Base-by-base conservation (phyloP, 1,140 invertebrate genomes). In the Ceratoteleas bidentatus region DNA sequence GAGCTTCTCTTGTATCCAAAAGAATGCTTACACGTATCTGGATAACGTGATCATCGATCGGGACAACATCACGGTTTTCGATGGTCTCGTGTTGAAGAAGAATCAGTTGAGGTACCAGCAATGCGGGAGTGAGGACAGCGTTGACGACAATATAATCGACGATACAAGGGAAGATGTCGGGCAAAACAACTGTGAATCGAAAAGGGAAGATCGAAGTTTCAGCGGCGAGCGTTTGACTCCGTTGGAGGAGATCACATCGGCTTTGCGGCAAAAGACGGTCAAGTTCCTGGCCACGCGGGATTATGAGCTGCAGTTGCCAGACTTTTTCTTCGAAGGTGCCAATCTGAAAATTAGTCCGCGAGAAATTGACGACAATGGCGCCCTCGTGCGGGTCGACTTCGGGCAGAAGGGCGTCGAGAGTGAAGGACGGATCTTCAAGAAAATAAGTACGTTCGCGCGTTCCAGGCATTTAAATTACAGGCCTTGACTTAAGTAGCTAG, bases 251-350 rank as follows among this genome's bases (percentile, higher is more conserved):
- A 93, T 96, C 3, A 94, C 95, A 3, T 93, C 93, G 70, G 93
- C 94, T 0, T 85, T 96, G 2, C 93, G 94, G 78, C 93, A 93
- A 33, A 95, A 94, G 86, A 93, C 93, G 0, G 90, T 95, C 0
- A 94, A 94, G 75, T 96, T 96, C 85, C 88, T 96, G 3, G 94
- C 95, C 87, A 96, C 95, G 0, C 94, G 96, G 72, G 94, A 96
- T 85, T 92, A 96, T 78, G 93, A 95, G 81, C 68, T 96, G 3
- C 91, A 93, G 14, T 82, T 96, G 15, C 96, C 96, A 0, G 92
- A 95, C 57, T 92, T 93, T 47, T 91, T 96, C 78, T 95, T 96
- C 77, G 93, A 95, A 45, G 95, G 95, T 6, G 93, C 94, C 0
- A 93, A 92, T 10, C 86, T 96, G 45, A 94, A 94, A 79, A 93